Conservation (phyloP, 2,113 vertebrate species). For the Odobenus rosmarus region DNA sequence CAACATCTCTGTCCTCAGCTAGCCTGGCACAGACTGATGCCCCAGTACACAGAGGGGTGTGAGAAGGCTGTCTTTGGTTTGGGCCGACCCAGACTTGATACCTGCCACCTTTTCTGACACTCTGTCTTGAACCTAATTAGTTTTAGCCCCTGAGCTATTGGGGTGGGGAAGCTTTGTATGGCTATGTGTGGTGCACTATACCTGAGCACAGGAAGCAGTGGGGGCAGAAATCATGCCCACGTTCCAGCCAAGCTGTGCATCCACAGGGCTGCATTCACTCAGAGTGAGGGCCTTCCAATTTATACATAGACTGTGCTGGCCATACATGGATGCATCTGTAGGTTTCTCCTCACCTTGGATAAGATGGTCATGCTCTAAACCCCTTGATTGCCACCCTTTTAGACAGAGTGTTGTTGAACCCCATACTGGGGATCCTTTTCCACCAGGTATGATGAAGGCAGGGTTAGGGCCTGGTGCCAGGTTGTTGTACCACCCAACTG, state of each 20-base stretch:
- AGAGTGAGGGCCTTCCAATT: not conserved
- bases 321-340: not conserved
- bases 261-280: not conserved
- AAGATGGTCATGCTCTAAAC: not conserved
- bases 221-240: not conserved
- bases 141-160: not conserved
- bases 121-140: not conserved
- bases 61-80: not conserved
- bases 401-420: not conserved
- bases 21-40: not conserved
- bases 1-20: not conserved
- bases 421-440: not conserved
- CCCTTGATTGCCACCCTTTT: not conserved
- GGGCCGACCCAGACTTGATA: not conserved
- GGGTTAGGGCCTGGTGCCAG: not conserved
- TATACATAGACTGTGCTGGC: not conserved
- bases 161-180: not conserved
- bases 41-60: no score
- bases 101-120: not conserved
- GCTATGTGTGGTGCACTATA: not conserved
- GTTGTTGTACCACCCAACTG: not conserved
- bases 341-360: not conserved
- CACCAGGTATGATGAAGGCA: not conserved
- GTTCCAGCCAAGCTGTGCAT: not conserved
- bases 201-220: not conserved